These are phyloP conservation scores for Cariama cristata DNA, from an alignment of 2,113 vertebrate species.

Conservation along the genomic window DNA sequence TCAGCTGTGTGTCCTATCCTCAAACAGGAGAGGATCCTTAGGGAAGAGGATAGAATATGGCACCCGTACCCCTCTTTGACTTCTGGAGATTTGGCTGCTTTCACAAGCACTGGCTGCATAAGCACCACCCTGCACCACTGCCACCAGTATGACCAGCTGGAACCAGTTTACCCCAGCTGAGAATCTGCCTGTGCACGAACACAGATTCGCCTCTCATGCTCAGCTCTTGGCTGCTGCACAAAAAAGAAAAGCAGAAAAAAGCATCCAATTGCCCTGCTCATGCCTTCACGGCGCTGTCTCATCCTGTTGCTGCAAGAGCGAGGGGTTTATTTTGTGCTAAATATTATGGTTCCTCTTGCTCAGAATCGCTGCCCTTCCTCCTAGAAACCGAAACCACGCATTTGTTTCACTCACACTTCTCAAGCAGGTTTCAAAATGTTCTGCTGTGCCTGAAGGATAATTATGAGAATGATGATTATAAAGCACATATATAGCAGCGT, in stretches of 20 bases:
- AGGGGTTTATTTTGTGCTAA: neutral
- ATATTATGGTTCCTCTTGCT: slow-evolving; percentile 28
- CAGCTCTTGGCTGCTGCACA: neutral
- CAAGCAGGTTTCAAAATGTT: neutral
- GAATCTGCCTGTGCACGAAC: neutral
- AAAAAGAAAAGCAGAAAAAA: neutral
- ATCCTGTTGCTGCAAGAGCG: neutral
- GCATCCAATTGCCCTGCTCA: neutral
- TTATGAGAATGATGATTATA: neutral
- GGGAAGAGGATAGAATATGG: neutral
- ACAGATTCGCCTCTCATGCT: neutral
- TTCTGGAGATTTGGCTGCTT: neutral
- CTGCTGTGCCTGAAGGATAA: slow-evolving; percentile 25
- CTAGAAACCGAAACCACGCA: slow-evolving; percentile 10
- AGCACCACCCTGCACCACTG: neutral
- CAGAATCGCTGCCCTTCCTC: slow-evolving; percentile 35
- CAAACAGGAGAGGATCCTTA: neutral
- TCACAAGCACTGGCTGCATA: neutral
- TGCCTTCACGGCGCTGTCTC: neutral
- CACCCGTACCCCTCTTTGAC: neutral
- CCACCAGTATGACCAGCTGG: neutral
- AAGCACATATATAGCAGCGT: neutral
- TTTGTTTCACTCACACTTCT: slow-evolving; percentile 30
- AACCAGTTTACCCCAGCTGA: neutral
- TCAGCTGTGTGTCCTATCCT: accelerated